phyloP scores from a whole-genome alignment of 2,888 invertebrate genomes.

The Chrysomela aeneicollis region DNA sequence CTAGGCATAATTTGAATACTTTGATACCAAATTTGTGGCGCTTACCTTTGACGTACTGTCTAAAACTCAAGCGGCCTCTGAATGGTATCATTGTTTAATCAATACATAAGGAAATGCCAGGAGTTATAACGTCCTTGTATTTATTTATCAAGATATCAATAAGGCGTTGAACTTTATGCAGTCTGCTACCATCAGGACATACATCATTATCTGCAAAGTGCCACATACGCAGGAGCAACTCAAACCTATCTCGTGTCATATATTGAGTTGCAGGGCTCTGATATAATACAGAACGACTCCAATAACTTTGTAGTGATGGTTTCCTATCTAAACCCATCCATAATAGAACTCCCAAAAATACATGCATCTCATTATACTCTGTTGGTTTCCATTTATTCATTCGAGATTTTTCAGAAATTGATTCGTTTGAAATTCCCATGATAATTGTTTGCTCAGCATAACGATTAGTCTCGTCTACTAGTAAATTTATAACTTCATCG shows the following conservation, averaged over 20 bases:
- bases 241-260: slow-evolving; percentile 20
- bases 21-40: slow-evolving; percentile 7
- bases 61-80: neutral
- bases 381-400: slow-evolving; percentile 6
- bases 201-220: slow-evolving; percentile 23
- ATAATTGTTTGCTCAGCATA: neutral
- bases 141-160: slow-evolving; percentile 14
- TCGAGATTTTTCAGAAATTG: slow-evolving; percentile 6
- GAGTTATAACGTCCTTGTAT: slow-evolving; percentile 5
- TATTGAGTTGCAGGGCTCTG: slow-evolving; percentile 10
- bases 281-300: slow-evolving; percentile 15
- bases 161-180: slow-evolving; percentile 11
- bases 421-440: neutral
- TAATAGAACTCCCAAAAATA: slow-evolving; percentile 11
- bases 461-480: neutral
- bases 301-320: slow-evolving; percentile 16
- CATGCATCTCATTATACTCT: slow-evolving; percentile 1
- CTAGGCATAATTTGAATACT: slow-evolving; percentile 10
- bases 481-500: slow-evolving; percentile 3
- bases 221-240: slow-evolving; percentile 16
- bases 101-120: neutral
- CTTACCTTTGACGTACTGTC: slow-evolving; percentile 19
- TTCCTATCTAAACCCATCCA: slow-evolving; percentile 8
- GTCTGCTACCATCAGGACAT: slow-evolving; percentile 11
- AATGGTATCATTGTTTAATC: slow-evolving; percentile 19